Evolutionary conservation across 2,113 vertebrate species (phyloP).

Genomic region (Tonatia bakeri): DNA sequence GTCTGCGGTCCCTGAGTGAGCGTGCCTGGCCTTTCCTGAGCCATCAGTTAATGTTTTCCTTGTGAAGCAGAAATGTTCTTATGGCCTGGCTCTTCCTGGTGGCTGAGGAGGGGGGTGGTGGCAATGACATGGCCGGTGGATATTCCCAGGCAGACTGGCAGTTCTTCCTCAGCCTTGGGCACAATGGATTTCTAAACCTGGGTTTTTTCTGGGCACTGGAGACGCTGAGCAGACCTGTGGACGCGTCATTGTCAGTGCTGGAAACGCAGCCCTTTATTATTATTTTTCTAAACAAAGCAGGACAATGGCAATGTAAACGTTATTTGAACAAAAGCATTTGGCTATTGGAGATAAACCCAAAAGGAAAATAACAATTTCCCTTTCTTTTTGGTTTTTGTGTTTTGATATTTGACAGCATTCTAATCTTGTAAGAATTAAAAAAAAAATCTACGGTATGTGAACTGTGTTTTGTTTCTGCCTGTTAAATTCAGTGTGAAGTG

Average conservation of each 20-base stretch:
- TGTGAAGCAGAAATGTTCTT: neutral
- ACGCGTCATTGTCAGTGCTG: neutral
- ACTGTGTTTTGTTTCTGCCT: conserved; percentile 38
- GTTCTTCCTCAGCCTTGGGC: neutral
- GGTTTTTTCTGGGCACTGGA: neutral
- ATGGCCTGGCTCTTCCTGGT: neutral
- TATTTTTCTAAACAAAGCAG: conserved; percentile 47
- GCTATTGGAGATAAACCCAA: conserved; percentile 51
- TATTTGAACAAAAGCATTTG: conserved; percentile 47
- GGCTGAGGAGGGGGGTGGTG: neutral
- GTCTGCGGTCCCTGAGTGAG: neutral
- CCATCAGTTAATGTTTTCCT: neutral
- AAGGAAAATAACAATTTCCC: conserved; percentile 54
- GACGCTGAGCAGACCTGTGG: neutral
- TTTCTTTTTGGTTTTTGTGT: conserved; percentile 53
- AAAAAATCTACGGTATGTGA: neutral
- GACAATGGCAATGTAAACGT: conserved; percentile 26
- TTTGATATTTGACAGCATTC: conserved; percentile 47
- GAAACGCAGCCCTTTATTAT: neutral
- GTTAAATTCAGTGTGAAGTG: conserved; percentile 40
- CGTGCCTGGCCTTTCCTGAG: neutral
- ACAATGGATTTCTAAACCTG: neutral
- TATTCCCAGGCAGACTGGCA: neutral
- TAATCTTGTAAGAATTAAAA: conserved; percentile 57
- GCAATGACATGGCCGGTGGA: neutral